A percentile compares a stretch with the other conserved stretches of the same genome.
These are phyloP conservation scores for Aegithalos caudatus DNA, from an alignment of 2,113 vertebrate genomes.

Conservation along the genomic window DNA sequence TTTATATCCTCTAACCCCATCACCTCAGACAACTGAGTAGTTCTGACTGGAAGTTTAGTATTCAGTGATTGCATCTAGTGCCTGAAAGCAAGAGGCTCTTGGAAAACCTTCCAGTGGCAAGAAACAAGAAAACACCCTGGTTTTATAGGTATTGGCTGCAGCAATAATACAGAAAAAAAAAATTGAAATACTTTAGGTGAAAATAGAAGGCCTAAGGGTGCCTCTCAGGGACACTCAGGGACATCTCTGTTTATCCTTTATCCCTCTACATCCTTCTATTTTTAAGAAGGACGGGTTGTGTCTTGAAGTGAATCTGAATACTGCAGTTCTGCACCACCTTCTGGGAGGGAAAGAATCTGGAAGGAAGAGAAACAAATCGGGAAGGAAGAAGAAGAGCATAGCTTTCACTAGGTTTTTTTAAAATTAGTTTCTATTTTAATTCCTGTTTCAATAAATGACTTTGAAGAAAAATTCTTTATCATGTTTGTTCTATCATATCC, in stretches of 20 bases:
- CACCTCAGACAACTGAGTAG: conserved; percentile 53
- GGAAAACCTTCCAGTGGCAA: conserved; percentile 19
- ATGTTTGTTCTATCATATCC: neutral
- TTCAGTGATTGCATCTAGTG: conserved; percentile 15
- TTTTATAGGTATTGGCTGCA: neutral
- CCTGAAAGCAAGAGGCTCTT: conserved; percentile 27
- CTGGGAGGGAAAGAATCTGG: neutral
- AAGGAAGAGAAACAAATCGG: neutral
- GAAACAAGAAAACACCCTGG: neutral
- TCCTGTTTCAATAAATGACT: neutral
- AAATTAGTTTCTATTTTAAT: neutral
- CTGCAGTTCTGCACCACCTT: neutral
- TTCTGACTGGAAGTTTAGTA: conserved; percentile 47
- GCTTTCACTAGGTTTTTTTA: neutral
- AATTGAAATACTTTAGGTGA: neutral
- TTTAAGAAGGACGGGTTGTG: neutral
- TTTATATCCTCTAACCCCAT: conserved; percentile 22
- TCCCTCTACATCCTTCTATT: neutral
- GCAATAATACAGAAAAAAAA: neutral
- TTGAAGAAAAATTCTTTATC: neutral
- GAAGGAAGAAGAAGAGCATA: neutral
- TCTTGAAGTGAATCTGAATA: neutral
- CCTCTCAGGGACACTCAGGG: neutral
- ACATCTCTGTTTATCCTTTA: neutral
- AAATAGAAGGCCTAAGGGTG: neutral